Conservation (phyloP, 2,888 invertebrate species). For the Amaurobius ferox region DNA sequence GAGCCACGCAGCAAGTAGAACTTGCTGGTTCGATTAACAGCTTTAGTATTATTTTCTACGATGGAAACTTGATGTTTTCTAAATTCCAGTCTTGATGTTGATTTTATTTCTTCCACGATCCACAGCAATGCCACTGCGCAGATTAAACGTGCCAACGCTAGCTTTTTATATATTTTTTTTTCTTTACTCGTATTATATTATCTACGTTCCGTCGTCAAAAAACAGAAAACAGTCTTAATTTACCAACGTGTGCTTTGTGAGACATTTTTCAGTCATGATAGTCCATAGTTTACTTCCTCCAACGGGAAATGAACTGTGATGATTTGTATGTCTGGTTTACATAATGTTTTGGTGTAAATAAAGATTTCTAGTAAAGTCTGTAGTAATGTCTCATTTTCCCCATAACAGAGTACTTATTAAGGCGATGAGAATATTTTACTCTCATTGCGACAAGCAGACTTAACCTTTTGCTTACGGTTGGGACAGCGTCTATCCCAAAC, state of each 20-base stretch:
- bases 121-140: slow-evolving; percentile 53
- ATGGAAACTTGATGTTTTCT: neutral
- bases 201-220: neutral
- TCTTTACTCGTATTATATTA: slow-evolving; percentile 73
- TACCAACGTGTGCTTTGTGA: slow-evolving; percentile 44
- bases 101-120: neutral
- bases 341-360: slow-evolving; percentile 71
- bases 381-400: neutral
- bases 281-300: slow-evolving; percentile 28
- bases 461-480: too few relatives aligned
- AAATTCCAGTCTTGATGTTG: neutral
- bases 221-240: slow-evolving; percentile 59
- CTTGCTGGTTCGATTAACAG: slow-evolving; percentile 32
- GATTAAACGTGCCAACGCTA: slow-evolving; percentile 67
- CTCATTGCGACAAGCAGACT: too few relatives aligned
- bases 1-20: slow-evolving; percentile 53
- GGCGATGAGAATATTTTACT: too few relatives aligned
- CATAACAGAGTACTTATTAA: too few relatives aligned
- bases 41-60: slow-evolving; percentile 24
- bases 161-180: slow-evolving; percentile 64
- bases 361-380: slow-evolving; percentile 62
- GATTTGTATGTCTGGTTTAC: slow-evolving; percentile 64
- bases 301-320: slow-evolving; percentile 50
- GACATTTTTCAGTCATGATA: slow-evolving; percentile 42
- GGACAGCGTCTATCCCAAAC: too few relatives aligned